These are phyloP conservation scores for Zoanthus sociatus DNA, from an alignment of 92 coral and sea anemone genomes.

Conservation along the genomic window DNA sequence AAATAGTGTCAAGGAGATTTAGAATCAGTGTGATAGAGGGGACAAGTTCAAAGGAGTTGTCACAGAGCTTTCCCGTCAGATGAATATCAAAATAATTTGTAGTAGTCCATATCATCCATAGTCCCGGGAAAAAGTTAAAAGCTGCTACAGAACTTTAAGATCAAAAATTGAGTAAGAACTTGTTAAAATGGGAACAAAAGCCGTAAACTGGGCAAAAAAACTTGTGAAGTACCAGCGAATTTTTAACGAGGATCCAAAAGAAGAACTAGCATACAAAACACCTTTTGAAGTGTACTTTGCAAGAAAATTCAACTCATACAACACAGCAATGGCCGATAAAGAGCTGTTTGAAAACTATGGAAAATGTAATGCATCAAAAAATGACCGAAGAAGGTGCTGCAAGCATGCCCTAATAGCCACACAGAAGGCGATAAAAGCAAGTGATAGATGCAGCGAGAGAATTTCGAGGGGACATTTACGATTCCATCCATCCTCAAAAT, in stretches of 20 bases:
- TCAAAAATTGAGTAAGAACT: constrained; percentile 67
- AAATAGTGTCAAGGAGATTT: no score
- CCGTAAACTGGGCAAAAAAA: constrained; percentile 58
- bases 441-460: constrained; percentile 6
- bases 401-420: constrained; percentile 24
- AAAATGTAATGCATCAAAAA: constrained; percentile 22
- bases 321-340: constrained; percentile 41
- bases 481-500: constrained; percentile 16
- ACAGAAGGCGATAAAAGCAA: constrained; percentile 33
- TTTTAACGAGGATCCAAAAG: constrained; percentile 61
- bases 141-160: constrained; percentile 54
- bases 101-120: no score
- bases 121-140: no score
- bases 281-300: constrained; percentile 44
- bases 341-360: constrained; percentile 19
- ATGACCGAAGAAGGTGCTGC: constrained; percentile 41
- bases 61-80: no score
- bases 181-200: constrained; percentile 50
- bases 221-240: constrained; percentile 16
- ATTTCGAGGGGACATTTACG: constrained; percentile 31
- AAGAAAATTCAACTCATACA: constrained; percentile 16
- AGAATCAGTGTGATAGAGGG: no score
- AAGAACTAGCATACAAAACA: constrained; percentile 53
- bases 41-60: no score
- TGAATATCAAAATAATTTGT: no score